Evolutionary conservation across 2,113 vertebrate genomes (phyloP).

Genomic region (Chloebia gouldiae): DNA sequence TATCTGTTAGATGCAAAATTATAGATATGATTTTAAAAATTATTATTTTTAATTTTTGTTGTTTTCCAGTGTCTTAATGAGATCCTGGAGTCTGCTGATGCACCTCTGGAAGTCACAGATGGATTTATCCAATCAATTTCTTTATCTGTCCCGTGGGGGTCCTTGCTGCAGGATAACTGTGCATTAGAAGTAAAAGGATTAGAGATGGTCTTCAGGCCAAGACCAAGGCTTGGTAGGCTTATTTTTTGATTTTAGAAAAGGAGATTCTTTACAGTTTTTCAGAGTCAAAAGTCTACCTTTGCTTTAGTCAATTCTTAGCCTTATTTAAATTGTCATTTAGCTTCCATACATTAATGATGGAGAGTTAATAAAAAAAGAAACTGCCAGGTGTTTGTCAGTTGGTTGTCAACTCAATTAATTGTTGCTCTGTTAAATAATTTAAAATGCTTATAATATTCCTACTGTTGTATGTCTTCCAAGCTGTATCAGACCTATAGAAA

Average conservation of each 20-base stretch:
- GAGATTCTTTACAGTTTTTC: not conserved
- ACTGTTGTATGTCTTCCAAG: not conserved
- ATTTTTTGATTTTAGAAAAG: not conserved
- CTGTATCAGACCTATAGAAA: not conserved
- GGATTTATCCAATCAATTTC: slow-evolving; percentile 96
- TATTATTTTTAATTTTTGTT: not conserved
- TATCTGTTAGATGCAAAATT: not conserved
- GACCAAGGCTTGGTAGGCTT: slow-evolving; percentile 87
- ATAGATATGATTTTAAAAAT: not conserved
- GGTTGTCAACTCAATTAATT: not conserved
- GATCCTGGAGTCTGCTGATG: slow-evolving; percentile 92
- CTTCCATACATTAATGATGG: not conserved
- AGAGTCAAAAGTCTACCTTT: not conserved
- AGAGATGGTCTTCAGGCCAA: slow-evolving; percentile 91
- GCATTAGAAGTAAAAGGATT: slow-evolving; percentile 91
- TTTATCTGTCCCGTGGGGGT: slow-evolving; percentile 92
- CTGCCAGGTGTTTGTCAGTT: not conserved
- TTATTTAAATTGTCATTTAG: not conserved
- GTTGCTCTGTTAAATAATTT: not conserved
- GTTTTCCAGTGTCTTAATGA: slow-evolving; percentile 90
- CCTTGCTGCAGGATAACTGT: slow-evolving; percentile 93
- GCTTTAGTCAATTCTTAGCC: not conserved
- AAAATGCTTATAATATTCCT: not conserved
- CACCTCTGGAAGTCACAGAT: slow-evolving; percentile 91
- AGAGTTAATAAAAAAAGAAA: not conserved